phyloP scores from a whole-genome alignment of 1,140 invertebrate species.

The Atta texana region DNA sequence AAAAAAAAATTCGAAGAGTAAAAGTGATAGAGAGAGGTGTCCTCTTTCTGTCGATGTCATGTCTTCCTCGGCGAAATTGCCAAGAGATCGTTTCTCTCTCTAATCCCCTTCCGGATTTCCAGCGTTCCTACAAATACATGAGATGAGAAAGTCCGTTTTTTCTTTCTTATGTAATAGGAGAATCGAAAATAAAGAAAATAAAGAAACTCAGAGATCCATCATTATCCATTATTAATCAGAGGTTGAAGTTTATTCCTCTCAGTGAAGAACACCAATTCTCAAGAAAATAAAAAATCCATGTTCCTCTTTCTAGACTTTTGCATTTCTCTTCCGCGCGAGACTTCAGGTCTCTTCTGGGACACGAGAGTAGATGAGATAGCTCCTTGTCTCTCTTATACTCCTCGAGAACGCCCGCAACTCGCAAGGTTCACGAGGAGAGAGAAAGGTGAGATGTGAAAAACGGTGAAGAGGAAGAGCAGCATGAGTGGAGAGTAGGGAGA shows the following conservation, averaged over 20 bases:
- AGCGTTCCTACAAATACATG: not conserved
- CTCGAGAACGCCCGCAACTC: not conserved
- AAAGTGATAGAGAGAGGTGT: conserved; percentile 10
- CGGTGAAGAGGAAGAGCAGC: conserved; percentile 37
- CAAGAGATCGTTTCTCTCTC: not conserved
- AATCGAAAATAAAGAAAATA: not conserved
- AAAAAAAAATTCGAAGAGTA: conserved; percentile 8
- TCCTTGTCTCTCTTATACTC: conserved; percentile 9
- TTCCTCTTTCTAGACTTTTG: not conserved
- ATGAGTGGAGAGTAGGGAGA: conserved; percentile 65
- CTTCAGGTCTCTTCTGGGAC: conserved; percentile 13
- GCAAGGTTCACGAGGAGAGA: not conserved
- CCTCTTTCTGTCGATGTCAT: conserved; percentile 5
- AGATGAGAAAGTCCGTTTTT: not conserved
- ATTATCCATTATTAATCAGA: conserved; percentile 14
- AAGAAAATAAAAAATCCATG: not conserved
- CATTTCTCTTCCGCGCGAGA: not conserved
- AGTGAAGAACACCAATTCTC: not conserved
- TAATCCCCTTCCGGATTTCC: conserved; percentile 11
- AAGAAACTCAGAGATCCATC: not conserved
- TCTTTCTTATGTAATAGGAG: not conserved
- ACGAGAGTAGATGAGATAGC: conserved; percentile 10
- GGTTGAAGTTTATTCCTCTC: not conserved
- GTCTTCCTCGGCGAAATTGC: conserved; percentile 21
- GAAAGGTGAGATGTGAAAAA: not conserved